Evolutionary conservation across 2,888 invertebrate genomes (phyloP).

Genomic region (Brenthis hecate): DNA sequence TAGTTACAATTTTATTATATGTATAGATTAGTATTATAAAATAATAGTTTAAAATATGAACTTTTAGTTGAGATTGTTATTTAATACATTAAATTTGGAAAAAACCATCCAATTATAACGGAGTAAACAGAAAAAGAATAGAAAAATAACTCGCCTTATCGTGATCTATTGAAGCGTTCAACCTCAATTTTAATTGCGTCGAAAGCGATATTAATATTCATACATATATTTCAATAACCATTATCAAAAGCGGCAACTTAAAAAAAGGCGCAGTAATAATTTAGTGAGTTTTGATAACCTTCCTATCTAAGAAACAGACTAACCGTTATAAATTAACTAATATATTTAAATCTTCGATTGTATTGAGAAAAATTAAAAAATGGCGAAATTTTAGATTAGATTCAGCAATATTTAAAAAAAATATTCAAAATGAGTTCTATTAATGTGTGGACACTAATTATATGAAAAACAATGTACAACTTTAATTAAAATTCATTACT

Average conservation of each 20-base stretch:
- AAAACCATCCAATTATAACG: neutral
- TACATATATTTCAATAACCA: conserved; percentile 61
- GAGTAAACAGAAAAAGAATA: conserved; percentile 1
- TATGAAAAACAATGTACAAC: neutral
- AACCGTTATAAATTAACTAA: conserved; percentile 21
- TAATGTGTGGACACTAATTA: too few relatives aligned
- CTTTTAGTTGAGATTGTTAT: too few relatives aligned
- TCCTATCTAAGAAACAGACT: conserved; percentile 41
- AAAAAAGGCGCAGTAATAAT: conserved; percentile 57
- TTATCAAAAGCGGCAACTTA: conserved; percentile 65
- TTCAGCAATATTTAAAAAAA: too few relatives aligned
- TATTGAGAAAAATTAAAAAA: neutral
- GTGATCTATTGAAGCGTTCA: conserved; percentile 43
- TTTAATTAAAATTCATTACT: conserved; percentile 7
- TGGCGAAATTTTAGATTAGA: too few relatives aligned
- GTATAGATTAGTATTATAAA: too few relatives aligned
- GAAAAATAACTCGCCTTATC: conserved; percentile 23
- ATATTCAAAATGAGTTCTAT: too few relatives aligned
- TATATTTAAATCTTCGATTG: neutral
- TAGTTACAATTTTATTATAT: too few relatives aligned
- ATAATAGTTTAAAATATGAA: too few relatives aligned
- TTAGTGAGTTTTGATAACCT: conserved; percentile 69
- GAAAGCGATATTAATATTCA: conserved; percentile 64
- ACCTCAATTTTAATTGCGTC: conserved; percentile 63
- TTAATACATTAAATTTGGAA: too few relatives aligned